Percentiles rank a stretch among this genome's conserved stretches.
These are phyloP conservation scores for Urocynchramus pylzowi DNA, from an alignment of 2,113 vertebrate species.

Conservation along the genomic window DNA sequence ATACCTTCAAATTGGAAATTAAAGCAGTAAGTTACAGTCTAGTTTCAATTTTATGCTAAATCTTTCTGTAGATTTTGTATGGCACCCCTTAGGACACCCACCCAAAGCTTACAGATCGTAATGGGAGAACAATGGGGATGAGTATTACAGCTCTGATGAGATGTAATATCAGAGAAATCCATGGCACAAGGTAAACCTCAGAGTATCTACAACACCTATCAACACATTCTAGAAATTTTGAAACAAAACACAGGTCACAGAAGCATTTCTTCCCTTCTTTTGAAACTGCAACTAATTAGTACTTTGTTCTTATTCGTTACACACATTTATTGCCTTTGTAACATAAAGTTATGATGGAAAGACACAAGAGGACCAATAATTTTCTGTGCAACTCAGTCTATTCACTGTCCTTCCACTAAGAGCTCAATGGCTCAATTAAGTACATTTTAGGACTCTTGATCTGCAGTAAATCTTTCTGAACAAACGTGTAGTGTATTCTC, in stretches of 20 bases:
- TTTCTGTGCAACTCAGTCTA: neutral
- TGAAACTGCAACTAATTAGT: neutral
- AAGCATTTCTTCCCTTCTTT: neutral
- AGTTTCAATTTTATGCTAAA: neutral
- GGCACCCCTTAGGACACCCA: neutral
- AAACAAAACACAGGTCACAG: neutral
- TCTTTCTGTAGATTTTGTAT: neutral
- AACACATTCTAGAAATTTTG: neutral
- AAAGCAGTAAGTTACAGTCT: neutral
- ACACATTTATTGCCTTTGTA: neutral
- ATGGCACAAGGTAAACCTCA: neutral
- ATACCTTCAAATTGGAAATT: constrained; percentile 76
- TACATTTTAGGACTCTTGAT: neutral
- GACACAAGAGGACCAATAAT: neutral
- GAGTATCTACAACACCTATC: neutral
- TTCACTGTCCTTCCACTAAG: neutral
- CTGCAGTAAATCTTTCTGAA: neutral
- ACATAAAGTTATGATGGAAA: neutral
- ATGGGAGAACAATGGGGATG: neutral
- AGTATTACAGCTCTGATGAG: neutral
- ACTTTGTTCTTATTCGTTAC: neutral
- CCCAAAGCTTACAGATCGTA: neutral
- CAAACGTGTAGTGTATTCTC: neutral
- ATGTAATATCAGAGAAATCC: neutral
- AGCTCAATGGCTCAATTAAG: neutral